These are phyloP conservation scores for Gnatocerus cornutus DNA, from an alignment of 2,888 invertebrate species.

Conservation along the genomic window DNA sequence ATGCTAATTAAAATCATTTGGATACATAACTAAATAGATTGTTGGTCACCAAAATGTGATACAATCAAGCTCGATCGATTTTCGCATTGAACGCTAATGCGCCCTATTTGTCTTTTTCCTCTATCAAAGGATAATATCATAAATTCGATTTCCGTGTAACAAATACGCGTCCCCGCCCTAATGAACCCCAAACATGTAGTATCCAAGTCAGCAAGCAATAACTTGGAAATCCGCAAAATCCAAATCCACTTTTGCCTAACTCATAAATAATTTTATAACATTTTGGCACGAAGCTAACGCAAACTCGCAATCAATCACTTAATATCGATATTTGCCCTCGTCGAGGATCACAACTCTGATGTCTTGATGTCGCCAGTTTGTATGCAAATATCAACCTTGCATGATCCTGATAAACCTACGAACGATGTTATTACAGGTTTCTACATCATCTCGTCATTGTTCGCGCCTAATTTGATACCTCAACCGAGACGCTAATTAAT, in stretches of 20 bases:
- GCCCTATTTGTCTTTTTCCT: background rate
- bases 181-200: background rate
- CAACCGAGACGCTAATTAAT: slow-evolving; percentile 29
- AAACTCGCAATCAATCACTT: slow-evolving; percentile 40
- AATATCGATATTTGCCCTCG: slow-evolving; percentile 35
- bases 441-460: slow-evolving; percentile 28
- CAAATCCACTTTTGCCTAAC: slow-evolving; percentile 32
- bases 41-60: no score
- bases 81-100: background rate
- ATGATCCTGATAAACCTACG: slow-evolving; percentile 26
- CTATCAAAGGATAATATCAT: background rate
- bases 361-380: slow-evolving; percentile 56
- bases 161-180: background rate
- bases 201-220: slow-evolving; percentile 1
- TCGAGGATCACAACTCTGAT: slow-evolving; percentile 33
- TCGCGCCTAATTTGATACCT: slow-evolving; percentile 38
- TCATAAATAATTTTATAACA: slow-evolving; percentile 37
- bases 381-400: slow-evolving; percentile 53
- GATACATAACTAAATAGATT: background rate
- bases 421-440: slow-evolving; percentile 41
- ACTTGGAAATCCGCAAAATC: slow-evolving; percentile 5
- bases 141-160: slow-evolving; percentile 5
- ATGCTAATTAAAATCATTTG: no score
- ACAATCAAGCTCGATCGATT: no score
- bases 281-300: slow-evolving; percentile 31